Evolutionary conservation across 1,140 invertebrate genomes (phyloP), one percentile per base, ranked within the genome.

Genomic region (Cryptotermes secundus): DNA sequence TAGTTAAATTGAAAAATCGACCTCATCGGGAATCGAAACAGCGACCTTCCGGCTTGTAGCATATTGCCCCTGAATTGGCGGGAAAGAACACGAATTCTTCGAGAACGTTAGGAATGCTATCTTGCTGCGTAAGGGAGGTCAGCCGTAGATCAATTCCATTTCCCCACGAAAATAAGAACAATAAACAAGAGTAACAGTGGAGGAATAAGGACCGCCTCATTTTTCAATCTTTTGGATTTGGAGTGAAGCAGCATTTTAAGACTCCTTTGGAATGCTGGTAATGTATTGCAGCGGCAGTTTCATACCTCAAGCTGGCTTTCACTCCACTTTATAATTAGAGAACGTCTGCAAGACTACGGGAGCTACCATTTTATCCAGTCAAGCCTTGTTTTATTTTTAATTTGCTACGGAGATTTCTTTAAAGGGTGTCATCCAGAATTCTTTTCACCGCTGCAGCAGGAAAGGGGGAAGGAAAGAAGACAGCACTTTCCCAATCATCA

Each of bases 351-450:
- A 72, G 59, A 72, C n/a, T 72, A 72, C 59, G 1, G 6, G 26
- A 26, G 59, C 26, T 72, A 72, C 59, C 59, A 72, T 72, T 72
- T 72, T 72, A 72, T 72, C 59, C 59, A 72, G 59, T 72, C 59
- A 72, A 72, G 59, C 26, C 59, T 72, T 72, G 31, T 72, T 72
- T 72, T 72, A 72, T 72, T 72, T 72, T 72, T 72, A 72, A 72
- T 72, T 72, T 72, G 59, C 59, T 72, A 72, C 59, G 59, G 26
- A 72, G 59, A 72, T 72, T 72, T 72, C 59, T 72, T 72, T 72
- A 72, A 72, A 72, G 59, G 59, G n/a, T 72, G 59, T 72, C 59
- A 72, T 72, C 59, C 59, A 72, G 59, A 72, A 72, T 72, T 72
- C 59, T 72, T 72, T 72, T 72, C 59, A 72, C 59, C 59, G 59